A percentile compares a stretch with the other conserved stretches of the same genome.
Evolutionary conservation across 1,140 invertebrate species (phyloP).

Genomic region (Solen grandis): DNA sequence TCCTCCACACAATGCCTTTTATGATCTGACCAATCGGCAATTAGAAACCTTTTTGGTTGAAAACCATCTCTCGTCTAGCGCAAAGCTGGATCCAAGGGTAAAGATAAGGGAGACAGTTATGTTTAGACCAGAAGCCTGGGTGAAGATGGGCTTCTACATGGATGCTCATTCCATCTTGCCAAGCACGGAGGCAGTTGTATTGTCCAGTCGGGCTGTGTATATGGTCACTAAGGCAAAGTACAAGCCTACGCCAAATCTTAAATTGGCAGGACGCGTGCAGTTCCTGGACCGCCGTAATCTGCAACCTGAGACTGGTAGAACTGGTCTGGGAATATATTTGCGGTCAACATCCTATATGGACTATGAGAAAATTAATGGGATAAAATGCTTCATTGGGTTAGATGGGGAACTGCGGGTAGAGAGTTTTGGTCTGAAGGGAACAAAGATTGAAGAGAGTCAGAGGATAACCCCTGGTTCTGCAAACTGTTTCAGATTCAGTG

Average conservation of each 20-base stretch:
- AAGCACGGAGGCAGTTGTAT: conserved; percentile 74
- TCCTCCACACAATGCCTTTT: conserved; percentile 70
- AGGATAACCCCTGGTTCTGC: conserved; percentile 70
- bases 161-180: conserved; percentile 73
- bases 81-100: conserved; percentile 67
- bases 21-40: conserved; percentile 69
- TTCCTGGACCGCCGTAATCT: conserved; percentile 71
- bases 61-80: conserved; percentile 68
- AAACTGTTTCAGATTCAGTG: conserved; percentile 72
- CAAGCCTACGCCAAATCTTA: conserved; percentile 59
- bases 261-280: conserved; percentile 70
- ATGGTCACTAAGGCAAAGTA: conserved; percentile 72
- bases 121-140: conserved; percentile 73
- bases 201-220: conserved; percentile 71
- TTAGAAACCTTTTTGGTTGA: conserved; percentile 61
- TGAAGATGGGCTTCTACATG: conserved; percentile 77
- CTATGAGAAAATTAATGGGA: conserved; percentile 74
- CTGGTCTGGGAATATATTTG: conserved; percentile 74
- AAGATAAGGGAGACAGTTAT: conserved; percentile 67
- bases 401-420: conserved; percentile 70
- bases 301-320: conserved; percentile 59
- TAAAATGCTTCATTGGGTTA: conserved; percentile 74
- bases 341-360: conserved; percentile 67
- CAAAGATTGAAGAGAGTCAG: conserved; percentile 57
- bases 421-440: conserved; percentile 60